Conservation (phyloP, 2,797 vertebrate genomes). For the Notoglanidium macrostoma region DNA sequence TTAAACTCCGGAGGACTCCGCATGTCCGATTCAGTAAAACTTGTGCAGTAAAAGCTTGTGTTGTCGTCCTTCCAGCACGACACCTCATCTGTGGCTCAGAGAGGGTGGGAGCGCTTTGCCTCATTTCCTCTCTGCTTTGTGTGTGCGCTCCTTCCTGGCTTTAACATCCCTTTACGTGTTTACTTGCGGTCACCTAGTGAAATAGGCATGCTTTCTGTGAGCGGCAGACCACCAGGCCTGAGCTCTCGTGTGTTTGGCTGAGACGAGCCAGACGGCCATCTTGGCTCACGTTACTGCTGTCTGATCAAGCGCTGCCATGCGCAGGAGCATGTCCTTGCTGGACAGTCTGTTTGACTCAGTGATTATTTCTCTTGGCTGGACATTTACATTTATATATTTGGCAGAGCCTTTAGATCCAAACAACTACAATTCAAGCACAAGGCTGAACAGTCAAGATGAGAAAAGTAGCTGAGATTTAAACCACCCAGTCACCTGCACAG, state of each 20-base stretch:
- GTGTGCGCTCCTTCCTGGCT: slow-evolving; percentile 53
- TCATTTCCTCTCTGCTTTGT: slow-evolving; percentile 50
- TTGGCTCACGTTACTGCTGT: slow-evolving; percentile 67
- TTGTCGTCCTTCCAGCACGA: slow-evolving; percentile 56
- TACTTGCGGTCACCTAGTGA: slow-evolving; percentile 71
- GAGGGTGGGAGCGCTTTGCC: slow-evolving; percentile 50
- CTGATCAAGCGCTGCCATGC: slow-evolving; percentile 62
- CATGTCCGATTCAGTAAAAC: slow-evolving; percentile 46
- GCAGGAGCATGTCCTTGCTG: slow-evolving; percentile 55
- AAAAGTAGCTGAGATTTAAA: not conserved
- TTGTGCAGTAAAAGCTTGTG: slow-evolving; percentile 52
- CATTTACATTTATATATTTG: slow-evolving; percentile 27
- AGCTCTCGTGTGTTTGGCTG: slow-evolving; percentile 76
- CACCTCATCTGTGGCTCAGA: slow-evolving; percentile 55
- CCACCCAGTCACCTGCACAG: not conserved
- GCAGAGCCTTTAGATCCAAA: slow-evolving; percentile 1
- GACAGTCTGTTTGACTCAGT: slow-evolving; percentile 50
- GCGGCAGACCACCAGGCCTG: slow-evolving; percentile 79
- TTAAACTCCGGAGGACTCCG: slow-evolving; percentile 48
- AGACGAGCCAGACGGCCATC: slow-evolving; percentile 69
- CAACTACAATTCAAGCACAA: slow-evolving; percentile 3
- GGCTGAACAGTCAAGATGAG: slow-evolving; percentile 3
- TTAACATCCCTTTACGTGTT: slow-evolving; percentile 65
- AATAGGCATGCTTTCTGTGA: slow-evolving; percentile 75
- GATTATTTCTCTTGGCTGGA: slow-evolving; percentile 38